A percentile compares a stretch with the other conserved stretches of the same genome.
phyloP scores from a whole-genome alignment of 1,140 invertebrate species.

The Sitodiplosis mosellana region DNA sequence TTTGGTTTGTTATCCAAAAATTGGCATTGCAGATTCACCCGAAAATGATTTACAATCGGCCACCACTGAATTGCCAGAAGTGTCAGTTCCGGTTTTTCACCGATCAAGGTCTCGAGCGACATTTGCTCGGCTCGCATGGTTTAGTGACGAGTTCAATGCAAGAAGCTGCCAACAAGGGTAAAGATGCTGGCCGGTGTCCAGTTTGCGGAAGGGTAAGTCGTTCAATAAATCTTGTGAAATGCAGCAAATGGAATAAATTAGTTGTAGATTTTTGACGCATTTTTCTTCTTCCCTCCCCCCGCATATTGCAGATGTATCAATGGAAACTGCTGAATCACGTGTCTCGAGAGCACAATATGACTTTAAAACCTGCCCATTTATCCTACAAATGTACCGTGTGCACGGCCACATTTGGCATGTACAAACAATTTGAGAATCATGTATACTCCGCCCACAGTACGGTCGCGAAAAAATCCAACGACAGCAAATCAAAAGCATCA shows the following conservation, averaged over 20 bases:
- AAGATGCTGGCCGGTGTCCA: slow-evolving; percentile 82
- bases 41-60: slow-evolving; percentile 88
- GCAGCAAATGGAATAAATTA: no score
- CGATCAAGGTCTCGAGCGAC: slow-evolving; percentile 71
- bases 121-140: slow-evolving; percentile 81
- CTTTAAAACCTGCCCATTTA: slow-evolving; percentile 74
- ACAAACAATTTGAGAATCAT: slow-evolving; percentile 86
- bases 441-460: slow-evolving; percentile 83
- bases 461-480: slow-evolving; percentile 59
- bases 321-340: slow-evolving; percentile 85
- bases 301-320: slow-evolving; percentile 56
- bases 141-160: slow-evolving; percentile 91
- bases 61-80: slow-evolving; percentile 87
- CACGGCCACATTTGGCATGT: slow-evolving; percentile 85
- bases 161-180: slow-evolving; percentile 84
- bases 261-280: no score
- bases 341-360: slow-evolving; percentile 75
- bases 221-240: neutral
- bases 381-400: slow-evolving; percentile 91
- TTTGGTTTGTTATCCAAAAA: neutral
- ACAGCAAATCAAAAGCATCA: slow-evolving; percentile 43
- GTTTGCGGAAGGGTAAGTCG: slow-evolving; percentile 68
- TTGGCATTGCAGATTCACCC: slow-evolving; percentile 59
- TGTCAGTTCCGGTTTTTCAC: slow-evolving; percentile 71
- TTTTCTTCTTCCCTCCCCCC: no score